Conservation (phyloP, 2,888 invertebrate genomes). For the Drosophila prolongata region DNA sequence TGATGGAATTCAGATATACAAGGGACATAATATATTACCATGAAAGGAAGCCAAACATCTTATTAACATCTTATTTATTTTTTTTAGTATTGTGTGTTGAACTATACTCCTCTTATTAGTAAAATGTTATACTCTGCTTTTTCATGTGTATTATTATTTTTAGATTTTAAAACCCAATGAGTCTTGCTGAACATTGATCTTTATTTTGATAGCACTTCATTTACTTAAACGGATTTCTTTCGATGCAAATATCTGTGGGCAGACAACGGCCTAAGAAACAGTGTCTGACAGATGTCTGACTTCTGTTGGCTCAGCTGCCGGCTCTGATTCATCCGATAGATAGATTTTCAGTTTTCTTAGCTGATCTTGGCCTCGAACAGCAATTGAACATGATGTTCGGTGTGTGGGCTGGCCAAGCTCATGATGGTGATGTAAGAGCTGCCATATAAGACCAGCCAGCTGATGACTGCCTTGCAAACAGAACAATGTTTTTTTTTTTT, state of each 20-base stretch:
- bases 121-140: too few species aligned
- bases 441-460: slow-evolving; percentile 34
- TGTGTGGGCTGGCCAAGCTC: slow-evolving; percentile 33
- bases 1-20: too few species aligned
- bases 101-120: too few species aligned
- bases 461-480: slow-evolving; percentile 14
- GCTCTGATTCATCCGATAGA: slow-evolving; percentile 28
- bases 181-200: background rate
- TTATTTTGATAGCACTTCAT: background rate
- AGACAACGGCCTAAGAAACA: slow-evolving; percentile 23
- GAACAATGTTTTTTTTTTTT: slow-evolving; percentile 22
- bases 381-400: slow-evolving; percentile 21
- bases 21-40: too few species aligned
- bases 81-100: too few species aligned
- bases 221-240: background rate
- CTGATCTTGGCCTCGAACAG: slow-evolving; percentile 46
- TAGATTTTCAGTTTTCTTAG: slow-evolving; percentile 25
- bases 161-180: background rate
- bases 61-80: too few species aligned
- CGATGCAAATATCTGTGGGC: slow-evolving; percentile 22
- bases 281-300: slow-evolving; percentile 47
- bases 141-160: too few species aligned
- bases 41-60: too few species aligned
- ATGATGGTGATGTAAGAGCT: slow-evolving; percentile 46
- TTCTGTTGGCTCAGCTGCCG: slow-evolving; percentile 29